Base-by-base conservation (phyloP, 2,113 vertebrate genomes). In the Pseudorhombus dupliciocellatus region DNA sequence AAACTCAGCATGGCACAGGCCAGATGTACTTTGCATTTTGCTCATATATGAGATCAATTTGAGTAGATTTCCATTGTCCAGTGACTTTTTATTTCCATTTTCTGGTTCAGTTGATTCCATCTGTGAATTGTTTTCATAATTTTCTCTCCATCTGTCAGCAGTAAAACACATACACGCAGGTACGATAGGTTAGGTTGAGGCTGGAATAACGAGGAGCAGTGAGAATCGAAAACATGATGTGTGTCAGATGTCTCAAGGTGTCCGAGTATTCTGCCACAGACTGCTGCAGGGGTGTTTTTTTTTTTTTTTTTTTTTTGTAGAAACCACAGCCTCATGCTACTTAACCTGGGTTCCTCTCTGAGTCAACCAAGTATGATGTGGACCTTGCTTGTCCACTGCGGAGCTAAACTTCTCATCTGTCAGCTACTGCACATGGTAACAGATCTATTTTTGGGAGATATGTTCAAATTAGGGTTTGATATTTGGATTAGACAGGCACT, bases 121-220 rank as follows among this genome's bases (percentile, higher is more conserved):
- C 68, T 65, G 48, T 72, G 42, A 72, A 80, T 79, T 72, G 1
- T 30, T 74, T 77, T 76, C 20, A 57, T 30, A 8, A 34, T 66
- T 51, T n/a, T 69, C 18, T 53, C 50, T 37, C 10, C 51, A 30
- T 58, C 66, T 79, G 66, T 66, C 75, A 79, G 53, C 52, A 31
- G 24, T 76, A 52, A 42, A 73, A 73, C n/a, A 70, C 16, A n/a
- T 46, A 28, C 7, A 67, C 69, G 66, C 24, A 21, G 44, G 34
- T 58, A 75, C 21, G 61, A 26, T 66, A 68, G 66, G 57, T 78
- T 66, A 68, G 66, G 57, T 78, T 59, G 42, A 66, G 52, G 18
- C 66, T 68, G 66, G 59, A 79, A 75, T 83, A 79, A 85, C 60
- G 55, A 85, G 72, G 9, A 72, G 55, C 68, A 70, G 77, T 2